Base-by-base conservation (phyloP, 1,140 invertebrate genomes). In the Matsumurasca onukii region DNA sequence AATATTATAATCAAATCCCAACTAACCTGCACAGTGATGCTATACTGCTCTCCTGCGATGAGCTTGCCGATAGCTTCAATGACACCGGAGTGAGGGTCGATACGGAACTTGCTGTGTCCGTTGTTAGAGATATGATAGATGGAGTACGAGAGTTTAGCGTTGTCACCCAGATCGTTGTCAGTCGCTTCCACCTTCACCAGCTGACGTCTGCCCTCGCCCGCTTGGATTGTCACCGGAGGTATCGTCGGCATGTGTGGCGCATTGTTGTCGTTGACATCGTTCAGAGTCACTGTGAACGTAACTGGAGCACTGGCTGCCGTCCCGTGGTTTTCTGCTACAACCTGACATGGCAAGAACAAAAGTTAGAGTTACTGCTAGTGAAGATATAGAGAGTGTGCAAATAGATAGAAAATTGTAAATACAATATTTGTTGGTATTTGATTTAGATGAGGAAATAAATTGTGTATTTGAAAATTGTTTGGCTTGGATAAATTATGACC, bases 91-190 rank as follows among this genome's bases (percentile, higher is more conserved):
- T 84, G 83, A n/a, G 89, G 85, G 76, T 95, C 87, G 70, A 96
- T 93, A 73, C 86, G 86, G 75, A 96, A 96, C 77, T 93, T 94
- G 64, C 88, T 89, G 31, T 85, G 83, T 0, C 93, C 94, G 77
- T 94, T 94, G 77, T 95, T 95, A 48, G 92, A 94, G 2, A 95
- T 91, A 78, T 95, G 92, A 76, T 92, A 91, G 69, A 96, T 91
- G 69, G 86, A 88, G 80, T 94, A 96, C 3, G 85, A 86, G 59
- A 95, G 85, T 55, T 87, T 84, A 1, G 92, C 91, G 78, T 94
- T 94, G 68, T 89, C 86, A 48, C 91, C 92, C 73, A 89, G 87
- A 76, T 96, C 93, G 72, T 92, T 92, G 75, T 97, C 93, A 1
- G 86, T 88, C 0, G 92, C 94, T 74, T 88, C 82, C 34, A 95